phyloP scores from a whole-genome alignment of 2,113 vertebrate species.

The Antigone vipio region DNA sequence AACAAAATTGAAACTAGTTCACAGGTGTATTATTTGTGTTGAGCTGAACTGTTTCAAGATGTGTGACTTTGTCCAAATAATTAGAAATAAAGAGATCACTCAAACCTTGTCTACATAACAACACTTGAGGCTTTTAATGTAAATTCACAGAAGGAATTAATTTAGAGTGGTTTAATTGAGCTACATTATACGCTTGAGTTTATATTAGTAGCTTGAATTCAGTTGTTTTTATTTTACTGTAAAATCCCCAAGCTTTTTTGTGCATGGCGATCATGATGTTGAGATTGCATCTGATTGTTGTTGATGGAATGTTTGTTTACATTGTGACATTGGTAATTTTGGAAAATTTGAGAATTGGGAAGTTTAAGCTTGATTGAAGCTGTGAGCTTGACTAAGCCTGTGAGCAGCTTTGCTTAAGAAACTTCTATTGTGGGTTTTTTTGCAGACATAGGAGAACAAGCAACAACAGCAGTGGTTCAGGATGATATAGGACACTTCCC shows the following conservation, averaged over 20 bases:
- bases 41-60: neutral
- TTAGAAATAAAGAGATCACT: neutral
- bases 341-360: neutral
- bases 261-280: neutral
- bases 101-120: neutral
- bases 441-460: neutral
- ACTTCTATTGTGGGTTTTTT: neutral
- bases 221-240: neutral
- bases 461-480: neutral
- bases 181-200: neutral
- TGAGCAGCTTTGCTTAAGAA: neutral
- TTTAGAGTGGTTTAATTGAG: neutral
- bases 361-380: neutral
- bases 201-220: neutral
- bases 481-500: fast-evolving
- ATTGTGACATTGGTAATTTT: neutral
- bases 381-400: neutral
- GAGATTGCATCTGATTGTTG: neutral
- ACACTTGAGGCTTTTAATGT: neutral
- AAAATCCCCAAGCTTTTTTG: neutral
- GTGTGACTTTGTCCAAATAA: neutral
- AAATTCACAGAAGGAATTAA: neutral
- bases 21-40: neutral
- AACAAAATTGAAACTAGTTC: neutral
- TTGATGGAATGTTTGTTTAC: neutral